Conservation (phyloP, 2,797 vertebrate species). For the Gambelia wislizenii region DNA sequence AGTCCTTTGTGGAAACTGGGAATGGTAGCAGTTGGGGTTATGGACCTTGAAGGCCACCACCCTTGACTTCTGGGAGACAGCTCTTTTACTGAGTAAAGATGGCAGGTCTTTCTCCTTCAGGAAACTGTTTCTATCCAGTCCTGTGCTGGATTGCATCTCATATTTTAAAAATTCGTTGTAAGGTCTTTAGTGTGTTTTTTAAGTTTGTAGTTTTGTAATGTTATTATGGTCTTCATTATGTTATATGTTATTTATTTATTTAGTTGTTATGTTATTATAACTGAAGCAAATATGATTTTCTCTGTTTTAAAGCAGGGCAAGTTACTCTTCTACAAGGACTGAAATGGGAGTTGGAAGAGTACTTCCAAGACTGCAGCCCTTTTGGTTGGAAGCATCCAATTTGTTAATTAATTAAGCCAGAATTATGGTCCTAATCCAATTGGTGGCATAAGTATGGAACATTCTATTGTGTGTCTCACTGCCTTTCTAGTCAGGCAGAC, state of each 20-base stretch:
- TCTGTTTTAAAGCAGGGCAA: neutral
- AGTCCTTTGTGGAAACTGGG: neutral
- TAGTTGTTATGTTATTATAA: neutral
- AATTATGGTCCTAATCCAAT: constrained; percentile 56
- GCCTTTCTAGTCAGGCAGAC: neutral
- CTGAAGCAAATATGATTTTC: neutral
- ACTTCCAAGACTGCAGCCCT: neutral
- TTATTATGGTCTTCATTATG: neutral
- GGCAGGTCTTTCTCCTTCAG: neutral
- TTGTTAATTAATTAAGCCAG: constrained; percentile 51
- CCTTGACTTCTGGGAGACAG: no score
- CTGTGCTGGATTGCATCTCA: neutral
- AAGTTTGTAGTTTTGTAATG: no score
- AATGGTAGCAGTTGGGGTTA: neutral
- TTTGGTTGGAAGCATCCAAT: constrained; percentile 37
- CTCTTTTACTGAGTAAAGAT: no score
- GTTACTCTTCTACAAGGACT: neutral
- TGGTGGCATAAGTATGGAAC: neutral
- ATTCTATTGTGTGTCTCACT: neutral
- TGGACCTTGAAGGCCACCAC: neutral
- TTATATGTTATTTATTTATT: no score
- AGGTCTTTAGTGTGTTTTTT: no score
- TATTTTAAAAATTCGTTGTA: neutral
- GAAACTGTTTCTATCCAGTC: neutral
- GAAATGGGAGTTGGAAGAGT: neutral